Evolutionary conservation across 2,113 vertebrate genomes (phyloP).

Genomic region (Ptychochromis oligacanthus): DNA sequence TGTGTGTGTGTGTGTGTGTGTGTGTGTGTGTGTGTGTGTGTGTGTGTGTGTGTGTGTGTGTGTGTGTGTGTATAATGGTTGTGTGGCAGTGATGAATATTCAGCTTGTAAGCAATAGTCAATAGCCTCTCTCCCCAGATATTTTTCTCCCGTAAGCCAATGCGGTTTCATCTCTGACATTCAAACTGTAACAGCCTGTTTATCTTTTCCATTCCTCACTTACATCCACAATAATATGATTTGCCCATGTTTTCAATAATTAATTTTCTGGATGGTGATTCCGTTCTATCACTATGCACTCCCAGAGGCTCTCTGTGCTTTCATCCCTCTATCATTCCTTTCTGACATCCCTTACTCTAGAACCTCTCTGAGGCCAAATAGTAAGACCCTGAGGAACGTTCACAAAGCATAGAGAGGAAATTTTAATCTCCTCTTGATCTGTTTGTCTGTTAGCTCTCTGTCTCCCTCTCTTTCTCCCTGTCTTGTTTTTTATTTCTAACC

Average conservation of each 20-base stretch:
- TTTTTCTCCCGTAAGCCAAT: constrained; percentile 40
- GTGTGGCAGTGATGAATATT: constrained; percentile 59
- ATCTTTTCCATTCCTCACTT: constrained; percentile 61
- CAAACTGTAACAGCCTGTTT: constrained; percentile 55
- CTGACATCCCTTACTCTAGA: constrained; percentile 45
- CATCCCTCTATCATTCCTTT: constrained; percentile 63
- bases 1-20: no score
- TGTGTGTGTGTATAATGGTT: constrained; percentile 12
- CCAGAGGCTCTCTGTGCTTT: constrained; percentile 54
- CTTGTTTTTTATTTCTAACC: constrained; percentile 12
- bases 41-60: not conserved
- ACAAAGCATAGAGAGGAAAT: constrained; percentile 21
- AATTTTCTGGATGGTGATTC: constrained; percentile 72
- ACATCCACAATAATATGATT: constrained; percentile 70
- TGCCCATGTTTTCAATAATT: constrained; percentile 73
- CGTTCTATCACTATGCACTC: constrained; percentile 40
- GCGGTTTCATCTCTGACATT: constrained; percentile 54
- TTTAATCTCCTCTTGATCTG: constrained; percentile 54
- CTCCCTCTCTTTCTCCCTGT: not conserved
- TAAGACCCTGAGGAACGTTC: constrained; percentile 39
- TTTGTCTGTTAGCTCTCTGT: constrained; percentile 31
- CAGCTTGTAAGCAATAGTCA: constrained; percentile 35
- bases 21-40: no score
- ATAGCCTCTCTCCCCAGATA: constrained; percentile 43
- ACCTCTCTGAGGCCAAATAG: constrained; percentile 53